Evolutionary conservation across 2,797 vertebrate species (phyloP).

Genomic region (Enteromius treurensis): DNA sequence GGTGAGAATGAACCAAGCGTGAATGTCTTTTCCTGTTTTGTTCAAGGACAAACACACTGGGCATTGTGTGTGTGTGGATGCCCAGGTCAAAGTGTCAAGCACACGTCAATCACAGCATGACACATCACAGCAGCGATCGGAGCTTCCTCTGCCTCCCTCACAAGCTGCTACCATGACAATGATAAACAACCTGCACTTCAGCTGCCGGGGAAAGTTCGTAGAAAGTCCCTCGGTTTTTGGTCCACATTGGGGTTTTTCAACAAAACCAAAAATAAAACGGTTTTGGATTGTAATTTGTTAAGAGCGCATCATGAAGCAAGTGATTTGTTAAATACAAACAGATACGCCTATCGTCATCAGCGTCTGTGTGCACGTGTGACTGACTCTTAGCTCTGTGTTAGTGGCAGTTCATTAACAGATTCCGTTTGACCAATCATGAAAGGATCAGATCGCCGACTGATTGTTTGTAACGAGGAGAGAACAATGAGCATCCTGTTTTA

Average conservation of each 20-base stretch:
- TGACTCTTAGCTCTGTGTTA: constrained; percentile 20
- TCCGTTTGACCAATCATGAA: constrained; percentile 37
- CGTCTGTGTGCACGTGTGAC: background rate
- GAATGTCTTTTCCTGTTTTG: constrained; percentile 32
- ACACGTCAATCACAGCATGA: constrained; percentile 36
- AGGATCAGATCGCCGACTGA: constrained; percentile 39
- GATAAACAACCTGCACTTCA: constrained; percentile 27
- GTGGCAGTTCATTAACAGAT: constrained; percentile 39
- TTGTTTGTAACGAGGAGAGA: constrained; percentile 42
- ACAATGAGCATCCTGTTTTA: constrained; percentile 49
- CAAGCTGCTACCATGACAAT: constrained; percentile 32
- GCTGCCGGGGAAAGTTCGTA: constrained; percentile 30
- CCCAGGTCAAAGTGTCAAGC: constrained; percentile 22
- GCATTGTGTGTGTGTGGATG: constrained; percentile 39
- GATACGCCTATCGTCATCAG: background rate
- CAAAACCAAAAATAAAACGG: background rate
- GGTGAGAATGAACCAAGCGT: constrained; percentile 7
- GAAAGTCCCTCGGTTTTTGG: constrained; percentile 8
- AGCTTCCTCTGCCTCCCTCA: constrained; percentile 34
- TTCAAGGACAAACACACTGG: background rate
- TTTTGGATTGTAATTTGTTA: background rate
- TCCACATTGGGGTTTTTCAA: background rate
- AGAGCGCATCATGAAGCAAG: background rate
- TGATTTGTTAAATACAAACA: constrained; percentile 17
- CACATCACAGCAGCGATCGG: constrained; percentile 24